Conservation (phyloP, 2,888 invertebrate genomes). For the Didymodactylos carnosus region DNA sequence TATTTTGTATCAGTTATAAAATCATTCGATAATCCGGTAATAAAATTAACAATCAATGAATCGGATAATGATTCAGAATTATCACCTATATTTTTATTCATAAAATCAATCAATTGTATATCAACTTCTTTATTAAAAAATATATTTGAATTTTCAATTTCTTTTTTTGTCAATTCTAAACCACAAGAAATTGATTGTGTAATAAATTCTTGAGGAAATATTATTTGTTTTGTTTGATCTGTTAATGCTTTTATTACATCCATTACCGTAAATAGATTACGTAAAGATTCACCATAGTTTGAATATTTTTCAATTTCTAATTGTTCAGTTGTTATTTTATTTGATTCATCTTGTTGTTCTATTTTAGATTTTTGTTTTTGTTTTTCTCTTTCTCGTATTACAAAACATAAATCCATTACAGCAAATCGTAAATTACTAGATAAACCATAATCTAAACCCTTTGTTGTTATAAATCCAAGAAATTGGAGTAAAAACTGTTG, state of each 20-base stretch:
- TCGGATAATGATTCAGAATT: too few relatives aligned
- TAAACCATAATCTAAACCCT: neutral
- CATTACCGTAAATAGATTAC: neutral
- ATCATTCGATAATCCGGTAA: too few relatives aligned
- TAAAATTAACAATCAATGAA: too few relatives aligned
- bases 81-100: neutral
- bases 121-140: neutral
- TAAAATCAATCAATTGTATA: neutral
- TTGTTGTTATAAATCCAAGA: too few relatives aligned
- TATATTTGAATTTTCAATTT: neutral
- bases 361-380: neutral
- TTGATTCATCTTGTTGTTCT: neutral
- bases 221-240: neutral
- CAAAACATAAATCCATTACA: neutral
- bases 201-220: neutral
- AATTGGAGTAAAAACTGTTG: neutral
- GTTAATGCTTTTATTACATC: neutral
- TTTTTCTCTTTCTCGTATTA: neutral
- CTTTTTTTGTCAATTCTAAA: neutral
- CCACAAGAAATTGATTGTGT: neutral
- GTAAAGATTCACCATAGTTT: neutral
- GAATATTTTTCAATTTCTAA: too few relatives aligned
- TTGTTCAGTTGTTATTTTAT: too few relatives aligned
- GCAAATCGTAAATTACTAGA: neutral
- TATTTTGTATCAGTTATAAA: too few relatives aligned